A percentile compares a stretch with the other conserved stretches of the same genome.
Evolutionary conservation across 2,797 vertebrate genomes (phyloP).

Genomic region (Staurois parvus): DNA sequence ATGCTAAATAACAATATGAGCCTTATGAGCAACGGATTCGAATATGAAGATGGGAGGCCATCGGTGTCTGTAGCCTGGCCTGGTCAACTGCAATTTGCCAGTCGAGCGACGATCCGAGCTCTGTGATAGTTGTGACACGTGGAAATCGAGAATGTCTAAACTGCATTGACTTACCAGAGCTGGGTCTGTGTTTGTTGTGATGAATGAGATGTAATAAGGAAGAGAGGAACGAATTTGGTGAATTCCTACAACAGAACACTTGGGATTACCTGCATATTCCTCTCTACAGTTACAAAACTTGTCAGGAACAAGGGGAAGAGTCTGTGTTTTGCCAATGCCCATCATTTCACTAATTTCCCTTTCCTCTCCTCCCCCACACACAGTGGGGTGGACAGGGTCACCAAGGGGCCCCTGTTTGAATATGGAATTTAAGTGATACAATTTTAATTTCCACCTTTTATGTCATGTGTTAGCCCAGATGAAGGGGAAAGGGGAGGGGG

Average conservation of each 20-base stretch:
- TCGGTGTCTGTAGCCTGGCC: background rate
- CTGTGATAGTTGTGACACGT: conserved; percentile 21
- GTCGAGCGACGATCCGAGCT: background rate
- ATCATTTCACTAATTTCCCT: no score
- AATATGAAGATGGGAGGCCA: background rate
- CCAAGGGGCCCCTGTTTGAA: no score
- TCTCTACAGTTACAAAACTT: no score
- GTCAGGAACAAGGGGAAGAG: no score
- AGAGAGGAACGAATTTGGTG: background rate
- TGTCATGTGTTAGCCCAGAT: no score
- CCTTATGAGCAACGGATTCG: conserved; percentile 30
- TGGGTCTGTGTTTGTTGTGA: conserved; percentile 2
- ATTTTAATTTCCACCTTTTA: no score
- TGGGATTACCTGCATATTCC: no score
- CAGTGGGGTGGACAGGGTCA: no score
- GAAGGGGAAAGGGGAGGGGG: no score
- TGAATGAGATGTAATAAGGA: conserved; percentile 17
- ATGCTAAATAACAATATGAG: conserved; percentile 52
- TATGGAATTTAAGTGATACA: no score
- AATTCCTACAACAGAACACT: background rate
- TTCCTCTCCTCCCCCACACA: no score
- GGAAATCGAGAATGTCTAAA: background rate
- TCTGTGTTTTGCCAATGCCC: no score
- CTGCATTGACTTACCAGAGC: conserved; percentile 8
- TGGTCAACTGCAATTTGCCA: conserved; percentile 21